phyloP scores from a whole-genome alignment of 2,888 invertebrate genomes.

The Cryptus viduatorius region DNA sequence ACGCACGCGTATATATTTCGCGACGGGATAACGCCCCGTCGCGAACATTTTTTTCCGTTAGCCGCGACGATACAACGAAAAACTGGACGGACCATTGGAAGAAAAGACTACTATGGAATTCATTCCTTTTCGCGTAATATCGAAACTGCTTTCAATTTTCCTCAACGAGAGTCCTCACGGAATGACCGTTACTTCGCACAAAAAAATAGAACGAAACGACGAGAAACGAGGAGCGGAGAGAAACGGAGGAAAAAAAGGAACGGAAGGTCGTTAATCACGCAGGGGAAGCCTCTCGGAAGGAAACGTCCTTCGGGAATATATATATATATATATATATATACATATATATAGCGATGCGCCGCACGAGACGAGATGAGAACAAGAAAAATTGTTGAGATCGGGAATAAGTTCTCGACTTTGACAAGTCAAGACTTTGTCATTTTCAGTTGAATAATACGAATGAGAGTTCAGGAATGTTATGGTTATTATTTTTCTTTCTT shows the following conservation, averaged over 20 bases:
- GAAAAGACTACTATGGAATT: not conserved
- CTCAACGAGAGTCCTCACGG: conserved; percentile 5
- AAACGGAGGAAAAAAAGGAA: not conserved
- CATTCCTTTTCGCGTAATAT: not conserved
- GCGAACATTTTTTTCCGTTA: no score
- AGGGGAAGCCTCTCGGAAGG: conserved; percentile 9
- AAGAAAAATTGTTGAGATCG: conserved; percentile 17
- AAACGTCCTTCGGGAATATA: conserved; percentile 31
- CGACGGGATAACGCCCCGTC: no score
- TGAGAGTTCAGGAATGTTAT: not conserved
- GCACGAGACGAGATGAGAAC: not conserved
- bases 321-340: not conserved
- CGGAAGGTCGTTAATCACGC: conserved; percentile 47
- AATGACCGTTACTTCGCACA: conserved; percentile 9
- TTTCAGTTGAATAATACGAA: conserved; percentile 1
- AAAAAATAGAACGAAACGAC: conserved; percentile 13
- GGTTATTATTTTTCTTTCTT: no score
- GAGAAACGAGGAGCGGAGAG: not conserved
- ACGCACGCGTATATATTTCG: no score
- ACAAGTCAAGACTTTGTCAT: not conserved
- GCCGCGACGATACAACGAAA: no score
- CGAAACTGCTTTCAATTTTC: conserved; percentile 18
- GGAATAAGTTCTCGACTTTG: conserved; percentile 8
- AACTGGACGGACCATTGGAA: not conserved
- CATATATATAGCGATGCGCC: not conserved